Conservation (phyloP, 1,140 invertebrate genomes). For the Cyclina sinensis region DNA sequence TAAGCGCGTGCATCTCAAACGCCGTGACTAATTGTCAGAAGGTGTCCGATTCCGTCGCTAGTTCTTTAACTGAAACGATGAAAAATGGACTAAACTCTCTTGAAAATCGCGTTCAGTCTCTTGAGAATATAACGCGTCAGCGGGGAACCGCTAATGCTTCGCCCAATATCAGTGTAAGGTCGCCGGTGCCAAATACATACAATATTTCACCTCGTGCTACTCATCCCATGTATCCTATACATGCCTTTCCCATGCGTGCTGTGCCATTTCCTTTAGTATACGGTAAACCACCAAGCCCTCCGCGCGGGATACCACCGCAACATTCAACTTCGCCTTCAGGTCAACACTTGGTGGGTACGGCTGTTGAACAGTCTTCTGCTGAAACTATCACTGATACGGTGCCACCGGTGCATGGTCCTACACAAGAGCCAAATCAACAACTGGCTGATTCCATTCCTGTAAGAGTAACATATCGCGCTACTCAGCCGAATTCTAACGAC, state of each 20-base stretch:
- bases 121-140: too few species aligned
- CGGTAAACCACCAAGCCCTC: too few species aligned
- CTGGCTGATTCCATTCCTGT: background rate
- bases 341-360: background rate
- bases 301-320: too few species aligned
- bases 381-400: constrained; percentile 3
- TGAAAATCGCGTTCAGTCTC: too few species aligned
- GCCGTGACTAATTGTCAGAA: constrained; percentile 3
- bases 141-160: background rate
- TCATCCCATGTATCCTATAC: too few species aligned
- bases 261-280: too few species aligned
- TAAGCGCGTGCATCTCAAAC: too few species aligned
- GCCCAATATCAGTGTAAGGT: background rate
- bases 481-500: constrained; percentile 10
- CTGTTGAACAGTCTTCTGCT: constrained; percentile 11
- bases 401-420: background rate
- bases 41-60: background rate
- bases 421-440: background rate
- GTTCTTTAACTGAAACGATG: background rate
- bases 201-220: background rate
- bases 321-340: too few species aligned
- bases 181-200: constrained; percentile 5
- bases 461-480: background rate
- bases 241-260: too few species aligned
- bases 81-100: too few species aligned